phyloP scores from a whole-genome alignment of 2,113 vertebrate genomes.

The Gyps fulvus region DNA sequence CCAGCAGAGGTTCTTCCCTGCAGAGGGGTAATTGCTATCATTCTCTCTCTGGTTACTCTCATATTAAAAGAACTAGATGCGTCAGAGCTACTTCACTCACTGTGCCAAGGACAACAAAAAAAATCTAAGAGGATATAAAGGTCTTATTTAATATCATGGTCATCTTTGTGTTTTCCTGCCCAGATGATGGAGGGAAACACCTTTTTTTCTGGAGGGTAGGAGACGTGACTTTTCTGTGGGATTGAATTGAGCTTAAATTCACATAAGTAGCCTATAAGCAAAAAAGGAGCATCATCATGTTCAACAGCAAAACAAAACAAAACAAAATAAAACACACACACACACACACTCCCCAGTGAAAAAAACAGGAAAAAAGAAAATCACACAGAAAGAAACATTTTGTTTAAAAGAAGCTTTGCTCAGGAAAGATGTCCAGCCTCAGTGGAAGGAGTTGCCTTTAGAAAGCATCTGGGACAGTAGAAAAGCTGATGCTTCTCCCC shows the following conservation, averaged over 20 bases:
- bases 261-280: neutral
- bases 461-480: neutral
- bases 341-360: fast-evolving
- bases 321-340: neutral
- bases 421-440: neutral
- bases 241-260: neutral
- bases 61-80: neutral
- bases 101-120: neutral
- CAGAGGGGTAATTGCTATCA: neutral
- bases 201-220: neutral
- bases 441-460: neutral
- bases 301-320: neutral
- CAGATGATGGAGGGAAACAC: neutral
- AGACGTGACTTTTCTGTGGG: neutral
- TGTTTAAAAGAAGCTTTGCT: neutral
- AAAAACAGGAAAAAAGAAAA: too few relatives aligned
- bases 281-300: neutral
- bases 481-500: neutral
- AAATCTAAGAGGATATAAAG: neutral
- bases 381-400: neutral
- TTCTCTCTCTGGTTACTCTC: neutral
- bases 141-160: neutral
- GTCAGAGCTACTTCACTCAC: neutral
- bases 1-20: neutral
- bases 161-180: neutral